Evolutionary conservation across 2,888 invertebrate genomes (phyloP), one percentile per base, ranked within the genome.

Genomic region (Clitarchus hookeri): DNA sequence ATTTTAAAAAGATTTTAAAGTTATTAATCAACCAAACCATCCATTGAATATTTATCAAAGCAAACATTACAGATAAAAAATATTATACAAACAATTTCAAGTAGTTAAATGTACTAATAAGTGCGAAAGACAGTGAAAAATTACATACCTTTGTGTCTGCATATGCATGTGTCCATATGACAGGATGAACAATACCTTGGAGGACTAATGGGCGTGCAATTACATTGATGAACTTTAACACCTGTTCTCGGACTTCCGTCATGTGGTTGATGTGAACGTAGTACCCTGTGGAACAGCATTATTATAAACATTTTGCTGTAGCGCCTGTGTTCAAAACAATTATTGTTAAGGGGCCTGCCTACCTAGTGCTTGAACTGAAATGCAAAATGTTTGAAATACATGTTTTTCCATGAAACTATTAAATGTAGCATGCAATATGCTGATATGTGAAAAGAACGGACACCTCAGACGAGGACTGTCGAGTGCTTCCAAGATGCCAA

Each of bases 141-240:
- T 0, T 16, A 86, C 91, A 92, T 92, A 97, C 98, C 90, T 97
- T 96, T 88, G 95, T 93, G 90, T 98, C 98, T 44, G 96, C 95
- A 90, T 98, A 98, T 16, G 97, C 96, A 89, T 98, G 98, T 0
- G 98, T 99, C 99, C 99, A 99, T 23, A 98, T 96, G 11, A 97
- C 95, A 27, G 96, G 97, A 89, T 97, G 97, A 12, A 95, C 93
- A 4, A 92, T 91, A 9, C 92, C 96, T 91, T 94, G 97, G 84
- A 97, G 91, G 11, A 97, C 96, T 90, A 97, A 92, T 0, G 97
- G 97, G 79, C 96, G 94, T 0, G 97, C 98, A 90, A 99, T 96
- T 6, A 99, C 98, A 87, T 97, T 96, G 88, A 99, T 97, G 92
- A 99, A 99, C 91, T 98, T 97, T 89, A 99, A 92, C 36, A 99